Evolutionary conservation across 2,888 invertebrate genomes (phyloP), one percentile per base, ranked within the genome.

Genomic region (Heliconius charithonia): DNA sequence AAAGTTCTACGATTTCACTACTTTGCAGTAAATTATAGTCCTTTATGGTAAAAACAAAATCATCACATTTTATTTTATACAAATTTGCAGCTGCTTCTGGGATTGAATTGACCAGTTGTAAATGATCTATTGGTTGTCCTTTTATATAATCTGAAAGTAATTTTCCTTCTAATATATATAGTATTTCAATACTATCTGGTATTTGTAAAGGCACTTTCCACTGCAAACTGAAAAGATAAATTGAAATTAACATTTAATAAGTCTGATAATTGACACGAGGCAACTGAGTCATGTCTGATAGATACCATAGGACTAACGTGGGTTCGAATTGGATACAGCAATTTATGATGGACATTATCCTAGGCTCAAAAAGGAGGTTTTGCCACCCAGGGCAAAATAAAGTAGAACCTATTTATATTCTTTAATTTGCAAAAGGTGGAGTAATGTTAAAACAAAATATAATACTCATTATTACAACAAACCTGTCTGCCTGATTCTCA

Each of bases 151-250:
- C 89, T 76, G 88, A 86, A 41, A 95, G 86, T 80, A 90, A 91
- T 86, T 89, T 90, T 25, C 95, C 95, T 87, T 95, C 95, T 70
- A 94, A 84, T 79, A 95, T 85, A 22, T 92, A 82, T 29, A 95
- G 85, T 13, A 85, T 88, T n/a, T 91, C 86, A 73, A 93, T 88
- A 71, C 85, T 81, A 41, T 85, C 80, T 56, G 89, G 87, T 67
- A 81, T 76, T 79, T 86, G 83, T 10, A 85, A 25, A 13, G 86
- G 80, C 59, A 82, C 84, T 74, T 87, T 83, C 89, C 94, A 92
- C 77, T 86, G 81, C 80, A 94, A 87, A 75, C 95, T 95, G 89
- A 71, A 92, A 86, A 76, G 41, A 45, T 41, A 66, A 51, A n/a
- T 65, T 67, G 25, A 27, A 22, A 62, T 27, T 25, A n/a, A 41